Conservation (phyloP, 2,888 invertebrate genomes). For the Ormyrus pomaceus region DNA sequence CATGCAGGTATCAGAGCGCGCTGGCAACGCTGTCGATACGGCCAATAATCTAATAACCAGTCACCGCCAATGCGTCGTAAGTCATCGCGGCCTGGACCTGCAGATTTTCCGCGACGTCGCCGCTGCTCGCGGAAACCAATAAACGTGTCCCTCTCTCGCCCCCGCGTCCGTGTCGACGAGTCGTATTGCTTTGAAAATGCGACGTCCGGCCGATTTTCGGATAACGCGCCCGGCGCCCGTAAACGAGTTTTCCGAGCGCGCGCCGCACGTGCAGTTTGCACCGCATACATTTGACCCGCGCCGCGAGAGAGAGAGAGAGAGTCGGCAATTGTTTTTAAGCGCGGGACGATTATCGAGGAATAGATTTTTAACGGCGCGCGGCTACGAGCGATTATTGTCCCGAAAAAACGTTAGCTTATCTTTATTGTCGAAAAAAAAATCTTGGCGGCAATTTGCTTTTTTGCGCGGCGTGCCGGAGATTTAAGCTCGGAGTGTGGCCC, state of each 20-base stretch:
- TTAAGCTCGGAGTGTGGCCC: not conserved
- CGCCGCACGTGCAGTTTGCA: too few relatives aligned
- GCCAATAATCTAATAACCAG: slow-evolving; percentile 76
- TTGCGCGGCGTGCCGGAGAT: slow-evolving; percentile 9
- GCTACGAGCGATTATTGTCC: too few relatives aligned
- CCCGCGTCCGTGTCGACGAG: slow-evolving; percentile 1
- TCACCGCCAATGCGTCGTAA: slow-evolving; percentile 73
- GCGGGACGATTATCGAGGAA: too few relatives aligned
- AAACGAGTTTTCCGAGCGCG: too few relatives aligned
- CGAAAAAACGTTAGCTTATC: not conserved
- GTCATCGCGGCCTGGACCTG: slow-evolving; percentile 64
- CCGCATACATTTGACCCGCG: too few relatives aligned
- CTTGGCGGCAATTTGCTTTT: not conserved
- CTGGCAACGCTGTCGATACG: slow-evolving; percentile 61
- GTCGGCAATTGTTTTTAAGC: too few relatives aligned
- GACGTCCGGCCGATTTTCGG: too few relatives aligned
- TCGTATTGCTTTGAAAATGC: slow-evolving; percentile 24
- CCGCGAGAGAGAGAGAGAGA: too few relatives aligned
- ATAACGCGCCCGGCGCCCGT: too few relatives aligned
- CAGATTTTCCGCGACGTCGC: slow-evolving; percentile 68
- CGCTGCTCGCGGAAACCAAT: slow-evolving; percentile 13
- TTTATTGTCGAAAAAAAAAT: slow-evolving; percentile 42
- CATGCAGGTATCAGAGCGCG: slow-evolving; percentile 61
- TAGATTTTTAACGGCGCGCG: too few relatives aligned
- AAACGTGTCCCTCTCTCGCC: slow-evolving; percentile 22